These are phyloP conservation scores for Mongoloraphidia duomilia DNA, from an alignment of 2,888 invertebrate species.

Conservation along the genomic window DNA sequence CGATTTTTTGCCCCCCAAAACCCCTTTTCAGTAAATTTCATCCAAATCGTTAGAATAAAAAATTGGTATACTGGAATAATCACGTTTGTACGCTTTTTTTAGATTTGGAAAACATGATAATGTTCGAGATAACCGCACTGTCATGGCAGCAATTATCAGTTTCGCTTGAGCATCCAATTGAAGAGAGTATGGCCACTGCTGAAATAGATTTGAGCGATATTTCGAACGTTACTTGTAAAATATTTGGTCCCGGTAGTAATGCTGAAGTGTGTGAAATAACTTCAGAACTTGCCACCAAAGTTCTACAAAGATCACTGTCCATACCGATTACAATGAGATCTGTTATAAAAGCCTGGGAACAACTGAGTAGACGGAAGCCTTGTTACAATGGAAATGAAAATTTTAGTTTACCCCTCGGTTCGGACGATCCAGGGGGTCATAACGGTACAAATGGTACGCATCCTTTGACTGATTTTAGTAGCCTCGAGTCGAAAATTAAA, in stretches of 20 bases:
- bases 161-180: slow-evolving; percentile 81
- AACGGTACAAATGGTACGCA: slow-evolving; percentile 23
- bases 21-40: too few relatives aligned
- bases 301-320: slow-evolving; percentile 80
- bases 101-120: slow-evolving; percentile 63
- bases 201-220: slow-evolving; percentile 77
- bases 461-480: slow-evolving; percentile 32
- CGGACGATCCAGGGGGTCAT: slow-evolving; percentile 49
- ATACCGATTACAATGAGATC: slow-evolving; percentile 83
- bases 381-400: slow-evolving; percentile 38
- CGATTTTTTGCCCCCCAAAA: too few relatives aligned
- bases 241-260: slow-evolving; percentile 42
- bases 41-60: too few relatives aligned
- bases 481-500: slow-evolving; percentile 23
- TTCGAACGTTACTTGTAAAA: slow-evolving; percentile 60
- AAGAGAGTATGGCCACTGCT: slow-evolving; percentile 85
- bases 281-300: slow-evolving; percentile 43
- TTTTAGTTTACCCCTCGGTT: slow-evolving; percentile 53
- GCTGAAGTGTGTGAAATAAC: slow-evolving; percentile 32
- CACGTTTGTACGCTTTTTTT: too few relatives aligned
- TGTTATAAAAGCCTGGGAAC: slow-evolving; percentile 74
- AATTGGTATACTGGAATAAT: too few relatives aligned
- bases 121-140: slow-evolving; percentile 83
- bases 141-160: slow-evolving; percentile 83
- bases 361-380: slow-evolving; percentile 40